These are phyloP conservation scores for Virgularia gustaviana DNA, from an alignment of 92 coral and sea anemone species.

Conservation along the genomic window DNA sequence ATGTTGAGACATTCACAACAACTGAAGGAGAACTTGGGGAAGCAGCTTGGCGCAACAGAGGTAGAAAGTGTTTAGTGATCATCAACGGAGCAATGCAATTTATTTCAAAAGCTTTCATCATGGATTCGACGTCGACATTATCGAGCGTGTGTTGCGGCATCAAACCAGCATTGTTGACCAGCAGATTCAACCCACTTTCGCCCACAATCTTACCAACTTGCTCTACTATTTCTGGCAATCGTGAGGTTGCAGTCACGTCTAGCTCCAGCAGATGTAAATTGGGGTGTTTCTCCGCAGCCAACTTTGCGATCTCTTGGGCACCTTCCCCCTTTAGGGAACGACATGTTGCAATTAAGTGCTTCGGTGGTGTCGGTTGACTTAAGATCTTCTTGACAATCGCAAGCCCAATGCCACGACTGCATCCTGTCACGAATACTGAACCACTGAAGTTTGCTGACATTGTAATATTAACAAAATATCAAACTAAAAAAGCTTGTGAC, in stretches of 20 bases:
- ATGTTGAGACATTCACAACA: constrained; percentile 9
- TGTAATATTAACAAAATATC: too few species aligned
- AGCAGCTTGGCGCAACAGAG: constrained; percentile 20
- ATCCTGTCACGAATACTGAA: too few species aligned
- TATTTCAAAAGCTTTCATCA: constrained; percentile 55
- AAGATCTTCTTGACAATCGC: too few species aligned
- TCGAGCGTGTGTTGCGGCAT: constrained; percentile 10
- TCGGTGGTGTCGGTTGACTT: too few species aligned
- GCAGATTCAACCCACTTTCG: constrained; percentile 59
- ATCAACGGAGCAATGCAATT: constrained; percentile 72
- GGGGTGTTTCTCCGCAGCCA: constrained; percentile 41
- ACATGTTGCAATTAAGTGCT: too few species aligned
- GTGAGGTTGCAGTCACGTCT: constrained; percentile 55
- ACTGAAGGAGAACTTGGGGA: constrained; percentile 4
- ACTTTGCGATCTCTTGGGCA: too few species aligned
- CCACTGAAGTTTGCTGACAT: too few species aligned
- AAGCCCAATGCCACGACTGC: too few species aligned
- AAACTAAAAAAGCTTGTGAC: too few species aligned
- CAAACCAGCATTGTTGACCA: constrained; percentile 73
- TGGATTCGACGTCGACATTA: constrained; percentile 62
- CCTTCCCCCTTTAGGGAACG: too few species aligned
- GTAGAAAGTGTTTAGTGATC: constrained; percentile 37
- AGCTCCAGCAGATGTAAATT: constrained; percentile 60
- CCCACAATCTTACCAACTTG: constrained; percentile 48
- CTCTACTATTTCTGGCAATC: constrained; percentile 42